Percentiles rank a stretch among this genome's conserved stretches.
Evolutionary conservation across 2,113 vertebrate species (phyloP).

Genomic region (Nesoenas mayeri): DNA sequence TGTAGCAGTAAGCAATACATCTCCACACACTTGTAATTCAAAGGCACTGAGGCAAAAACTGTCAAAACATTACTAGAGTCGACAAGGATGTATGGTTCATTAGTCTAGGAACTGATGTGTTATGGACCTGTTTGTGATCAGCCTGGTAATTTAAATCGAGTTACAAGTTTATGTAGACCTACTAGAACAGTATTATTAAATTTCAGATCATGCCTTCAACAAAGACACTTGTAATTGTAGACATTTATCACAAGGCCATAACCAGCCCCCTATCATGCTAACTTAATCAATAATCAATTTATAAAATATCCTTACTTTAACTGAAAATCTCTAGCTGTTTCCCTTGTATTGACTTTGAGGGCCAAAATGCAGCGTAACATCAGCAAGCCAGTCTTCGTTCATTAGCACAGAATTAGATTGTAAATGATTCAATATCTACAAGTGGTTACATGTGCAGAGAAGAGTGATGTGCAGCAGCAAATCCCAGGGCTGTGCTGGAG

Average conservation of each 20-base stretch:
- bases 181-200: slow-evolving; percentile 41
- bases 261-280: neutral
- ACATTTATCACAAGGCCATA: slow-evolving; percentile 23
- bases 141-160: slow-evolving; percentile 72
- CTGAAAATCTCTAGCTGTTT: slow-evolving; percentile 20
- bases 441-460: neutral
- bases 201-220: slow-evolving; percentile 41
- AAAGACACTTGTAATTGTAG: neutral
- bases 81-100: slow-evolving; percentile 73
- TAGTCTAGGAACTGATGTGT: slow-evolving; percentile 70
- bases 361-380: neutral
- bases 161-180: slow-evolving; percentile 52
- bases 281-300: slow-evolving; percentile 60
- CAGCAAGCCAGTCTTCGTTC: neutral
- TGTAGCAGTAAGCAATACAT: slow-evolving; percentile 42
- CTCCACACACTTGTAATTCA: slow-evolving; percentile 68
- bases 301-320: slow-evolving; percentile 48
- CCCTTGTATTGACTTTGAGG: neutral
- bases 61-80: slow-evolving; percentile 73
- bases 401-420: slow-evolving; percentile 15
- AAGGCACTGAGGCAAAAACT: slow-evolving; percentile 73
- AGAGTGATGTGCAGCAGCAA: neutral
- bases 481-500: neutral
- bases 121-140: slow-evolving; percentile 68
- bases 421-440: slow-evolving; percentile 3